Evolutionary conservation across 2,797 vertebrate species (phyloP), one percentile per base, ranked within the genome.

Genomic region (Oryzias dopingdopingensis): DNA sequence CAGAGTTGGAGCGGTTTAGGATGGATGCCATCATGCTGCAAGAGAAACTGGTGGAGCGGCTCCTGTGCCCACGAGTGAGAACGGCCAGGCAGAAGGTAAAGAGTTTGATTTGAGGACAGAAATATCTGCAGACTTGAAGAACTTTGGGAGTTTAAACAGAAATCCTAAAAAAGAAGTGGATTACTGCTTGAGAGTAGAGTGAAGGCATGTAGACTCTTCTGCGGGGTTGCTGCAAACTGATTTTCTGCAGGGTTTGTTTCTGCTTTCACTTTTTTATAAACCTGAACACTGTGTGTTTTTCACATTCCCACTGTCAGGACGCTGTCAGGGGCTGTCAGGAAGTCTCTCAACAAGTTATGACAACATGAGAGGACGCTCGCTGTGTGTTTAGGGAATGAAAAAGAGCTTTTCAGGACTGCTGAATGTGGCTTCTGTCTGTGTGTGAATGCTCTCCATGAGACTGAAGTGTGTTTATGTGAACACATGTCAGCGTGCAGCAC

Each of bases 11-110:
- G 86, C 14, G 59, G 73, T 82, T 69, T 85, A 72, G 87, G 72
- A 98, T 99, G 97, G 95, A 99, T 90, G 93, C 95, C 63, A 93
- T 97, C 91, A 93, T 96, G 71, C 91, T 98, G 76, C 96, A 96
- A 88, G 96, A 96, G 85, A 96, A 94, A 85, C 90, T 99, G 70
- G 96, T 95, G 76, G 97, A 98, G 86, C 91, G 93, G 76, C 90
- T 98, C 86, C 91, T 99, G 70, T 97, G 95, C 52, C 96, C 95
- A 1, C 89, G 94, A 88, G 92, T 93, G 79, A 95, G 94, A 76
- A 93, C 93, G 0, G 91, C 91, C 84, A 91, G 93, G 78, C 93
- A 95, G 90, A 96, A 97, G 94, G 94, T 97, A 93, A 84, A 57
- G 57, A 63, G 42, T 48, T 15, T 62, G 49, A 53, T 60, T 49